These are phyloP conservation scores for Cinclus cinclus DNA, from an alignment of 2,113 vertebrate species.

Conservation along the genomic window DNA sequence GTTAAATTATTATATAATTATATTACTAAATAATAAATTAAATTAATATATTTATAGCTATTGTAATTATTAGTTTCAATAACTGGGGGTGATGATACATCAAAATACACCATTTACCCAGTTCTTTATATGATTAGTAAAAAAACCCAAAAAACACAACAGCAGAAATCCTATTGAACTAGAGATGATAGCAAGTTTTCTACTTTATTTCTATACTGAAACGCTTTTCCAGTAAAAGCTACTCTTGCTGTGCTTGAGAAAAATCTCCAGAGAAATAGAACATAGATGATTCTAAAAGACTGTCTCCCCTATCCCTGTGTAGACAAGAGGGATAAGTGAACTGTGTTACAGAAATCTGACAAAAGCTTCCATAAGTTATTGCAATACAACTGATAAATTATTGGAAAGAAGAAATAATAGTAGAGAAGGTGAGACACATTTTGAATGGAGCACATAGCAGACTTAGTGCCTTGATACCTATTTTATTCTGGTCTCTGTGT, in stretches of 20 bases:
- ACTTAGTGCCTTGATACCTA: not conserved
- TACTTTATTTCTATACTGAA: not conserved
- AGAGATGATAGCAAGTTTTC: not conserved
- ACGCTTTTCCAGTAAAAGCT: not conserved
- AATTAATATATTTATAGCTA: not conserved
- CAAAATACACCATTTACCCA: not conserved
- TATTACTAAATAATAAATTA: not conserved
- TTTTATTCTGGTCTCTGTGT: not conserved
- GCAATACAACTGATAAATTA: not conserved
- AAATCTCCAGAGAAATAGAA: not conserved
- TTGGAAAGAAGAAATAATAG: not conserved
- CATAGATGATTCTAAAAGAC: not conserved
- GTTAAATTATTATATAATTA: not conserved
- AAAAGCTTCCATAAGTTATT: not conserved
- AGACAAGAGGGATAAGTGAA: not conserved
- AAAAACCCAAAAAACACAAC: not conserved
- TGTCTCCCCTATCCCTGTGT: not conserved
- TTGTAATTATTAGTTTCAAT: not conserved
- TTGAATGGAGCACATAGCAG: not conserved
- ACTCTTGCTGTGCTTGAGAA: not conserved
- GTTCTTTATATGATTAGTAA: not conserved
- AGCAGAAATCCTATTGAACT: not conserved
- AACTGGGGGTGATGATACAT: accelerated
- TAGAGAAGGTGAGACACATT: not conserved
- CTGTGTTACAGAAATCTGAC: not conserved